Evolutionary conservation across 2,888 invertebrate genomes (phyloP).

Genomic region (Eristalis intricaria): DNA sequence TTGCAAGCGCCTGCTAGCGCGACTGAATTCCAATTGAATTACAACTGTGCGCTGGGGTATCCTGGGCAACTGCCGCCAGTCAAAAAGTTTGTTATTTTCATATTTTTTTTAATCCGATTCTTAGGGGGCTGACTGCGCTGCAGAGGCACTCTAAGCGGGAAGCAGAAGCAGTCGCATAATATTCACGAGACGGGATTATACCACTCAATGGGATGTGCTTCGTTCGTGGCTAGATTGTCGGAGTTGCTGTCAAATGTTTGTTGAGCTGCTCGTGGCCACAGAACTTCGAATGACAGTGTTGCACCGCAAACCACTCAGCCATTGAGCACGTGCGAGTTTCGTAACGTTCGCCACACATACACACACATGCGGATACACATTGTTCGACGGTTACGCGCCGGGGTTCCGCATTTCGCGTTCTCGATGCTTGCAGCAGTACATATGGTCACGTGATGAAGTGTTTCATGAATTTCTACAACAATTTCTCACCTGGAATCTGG

Average conservation of each 20-base stretch:
- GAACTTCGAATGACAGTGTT: constrained; percentile 57
- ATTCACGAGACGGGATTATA: constrained; percentile 49
- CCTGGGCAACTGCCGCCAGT: constrained; percentile 79
- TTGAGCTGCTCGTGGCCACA: constrained; percentile 49
- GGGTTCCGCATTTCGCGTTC: constrained; percentile 66
- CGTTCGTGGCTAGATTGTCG: constrained; percentile 31
- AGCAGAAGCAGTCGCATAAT: constrained; percentile 41
- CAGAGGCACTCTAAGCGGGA: background rate
- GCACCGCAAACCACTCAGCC: constrained; percentile 52
- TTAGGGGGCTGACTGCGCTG: background rate
- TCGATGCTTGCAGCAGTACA: constrained; percentile 58
- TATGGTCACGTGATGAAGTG: constrained; percentile 76
- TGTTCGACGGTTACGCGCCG: constrained; percentile 62
- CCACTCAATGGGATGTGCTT: constrained; percentile 31
- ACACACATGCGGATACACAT: background rate
- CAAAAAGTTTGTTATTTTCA: constrained; percentile 79
- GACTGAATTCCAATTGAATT: constrained; percentile 67
- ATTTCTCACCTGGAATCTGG: constrained; percentile 78
- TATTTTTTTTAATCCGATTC: constrained; percentile 36
- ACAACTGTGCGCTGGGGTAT: constrained; percentile 78
- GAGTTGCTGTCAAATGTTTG: background rate
- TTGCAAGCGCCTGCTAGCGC: constrained; percentile 48
- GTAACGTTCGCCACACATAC: background rate
- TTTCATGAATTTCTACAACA: constrained; percentile 78
- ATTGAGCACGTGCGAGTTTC: background rate